Percentiles rank a stretch among this genome's conserved stretches.
These are phyloP conservation scores for Casuarius casuarius DNA, from an alignment of 2,113 vertebrate species.

Conservation along the genomic window DNA sequence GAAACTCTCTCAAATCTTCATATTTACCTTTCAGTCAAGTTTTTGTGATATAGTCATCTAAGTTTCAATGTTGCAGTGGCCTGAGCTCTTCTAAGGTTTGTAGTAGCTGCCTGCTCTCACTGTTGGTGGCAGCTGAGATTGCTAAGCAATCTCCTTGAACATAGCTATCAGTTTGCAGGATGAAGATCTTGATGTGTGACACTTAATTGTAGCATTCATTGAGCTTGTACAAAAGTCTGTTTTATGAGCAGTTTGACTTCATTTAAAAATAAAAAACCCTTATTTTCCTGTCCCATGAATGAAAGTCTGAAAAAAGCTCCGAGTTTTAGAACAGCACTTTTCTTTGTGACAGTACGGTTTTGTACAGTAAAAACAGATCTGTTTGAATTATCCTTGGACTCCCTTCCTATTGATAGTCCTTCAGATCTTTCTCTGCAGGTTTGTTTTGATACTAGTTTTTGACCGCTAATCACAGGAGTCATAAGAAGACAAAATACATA, in stretches of 20 bases:
- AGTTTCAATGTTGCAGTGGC: background rate
- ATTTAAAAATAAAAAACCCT: background rate
- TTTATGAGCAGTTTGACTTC: background rate
- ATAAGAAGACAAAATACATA: background rate
- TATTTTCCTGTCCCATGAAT: background rate
- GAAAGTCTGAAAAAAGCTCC: background rate
- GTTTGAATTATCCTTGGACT: background rate
- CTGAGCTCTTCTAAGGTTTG: background rate
- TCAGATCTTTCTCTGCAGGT: background rate
- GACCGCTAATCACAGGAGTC: background rate
- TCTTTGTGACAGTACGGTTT: background rate
- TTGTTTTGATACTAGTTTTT: background rate
- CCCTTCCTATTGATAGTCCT: background rate
- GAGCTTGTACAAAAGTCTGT: background rate
- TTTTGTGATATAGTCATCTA: background rate
- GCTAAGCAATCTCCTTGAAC: background rate
- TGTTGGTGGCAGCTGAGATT: background rate
- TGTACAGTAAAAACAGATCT: background rate
- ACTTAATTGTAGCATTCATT: background rate
- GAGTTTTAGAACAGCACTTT: background rate
- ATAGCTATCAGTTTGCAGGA: background rate
- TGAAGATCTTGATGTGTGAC: background rate
- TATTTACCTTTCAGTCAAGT: background rate
- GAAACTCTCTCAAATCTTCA: background rate
- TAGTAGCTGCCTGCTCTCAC: background rate